Percentiles rank a stretch among this genome's conserved stretches.
Conservation (phyloP, 2,888 invertebrate genomes). For the Oligia fasciuncula region DNA sequence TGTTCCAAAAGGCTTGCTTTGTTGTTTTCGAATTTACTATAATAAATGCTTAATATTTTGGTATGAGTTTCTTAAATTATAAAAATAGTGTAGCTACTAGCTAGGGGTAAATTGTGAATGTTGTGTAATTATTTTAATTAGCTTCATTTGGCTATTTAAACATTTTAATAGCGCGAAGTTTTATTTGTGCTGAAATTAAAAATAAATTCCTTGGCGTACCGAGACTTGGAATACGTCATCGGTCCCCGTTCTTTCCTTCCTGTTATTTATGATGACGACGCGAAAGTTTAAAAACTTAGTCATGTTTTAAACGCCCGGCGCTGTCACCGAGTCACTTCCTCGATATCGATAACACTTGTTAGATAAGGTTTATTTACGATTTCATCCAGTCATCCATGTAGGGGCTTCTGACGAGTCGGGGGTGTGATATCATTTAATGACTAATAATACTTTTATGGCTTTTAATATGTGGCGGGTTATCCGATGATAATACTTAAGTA, state of each 20-base stretch:
- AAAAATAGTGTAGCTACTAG: slow-evolving; percentile 13
- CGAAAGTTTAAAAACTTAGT: slow-evolving; percentile 47
- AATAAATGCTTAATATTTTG: slow-evolving; percentile 1
- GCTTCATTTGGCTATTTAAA: slow-evolving; percentile 7
- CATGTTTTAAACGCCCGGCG: slow-evolving; percentile 60
- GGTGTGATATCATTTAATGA: slow-evolving; percentile 36
- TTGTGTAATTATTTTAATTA: slow-evolving; percentile 24
- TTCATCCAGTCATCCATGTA: slow-evolving; percentile 45
- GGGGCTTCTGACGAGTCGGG: slow-evolving; percentile 30
- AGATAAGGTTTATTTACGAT: slow-evolving; percentile 59
- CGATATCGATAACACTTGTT: slow-evolving; percentile 50
- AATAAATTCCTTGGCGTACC: slow-evolving; percentile 1
- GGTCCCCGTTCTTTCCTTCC: slow-evolving; percentile 49
- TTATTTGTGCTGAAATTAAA: slow-evolving; percentile 2
- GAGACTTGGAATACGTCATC: slow-evolving; percentile 40
- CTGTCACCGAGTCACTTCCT: slow-evolving; percentile 63
- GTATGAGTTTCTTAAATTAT: slow-evolving; percentile 9
- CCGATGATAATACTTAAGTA: not conserved
- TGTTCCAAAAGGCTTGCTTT: slow-evolving; percentile 31
- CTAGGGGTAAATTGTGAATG: slow-evolving; percentile 1
- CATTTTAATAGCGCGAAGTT: not conserved
- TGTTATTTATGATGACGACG: slow-evolving; percentile 40
- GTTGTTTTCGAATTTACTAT: slow-evolving; percentile 24
- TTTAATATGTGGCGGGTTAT: slow-evolving; percentile 19
- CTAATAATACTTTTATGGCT: slow-evolving; percentile 27